Evolutionary conservation across 2,113 vertebrate genomes (phyloP).

Genomic region (Potamarius usumacintae): DNA sequence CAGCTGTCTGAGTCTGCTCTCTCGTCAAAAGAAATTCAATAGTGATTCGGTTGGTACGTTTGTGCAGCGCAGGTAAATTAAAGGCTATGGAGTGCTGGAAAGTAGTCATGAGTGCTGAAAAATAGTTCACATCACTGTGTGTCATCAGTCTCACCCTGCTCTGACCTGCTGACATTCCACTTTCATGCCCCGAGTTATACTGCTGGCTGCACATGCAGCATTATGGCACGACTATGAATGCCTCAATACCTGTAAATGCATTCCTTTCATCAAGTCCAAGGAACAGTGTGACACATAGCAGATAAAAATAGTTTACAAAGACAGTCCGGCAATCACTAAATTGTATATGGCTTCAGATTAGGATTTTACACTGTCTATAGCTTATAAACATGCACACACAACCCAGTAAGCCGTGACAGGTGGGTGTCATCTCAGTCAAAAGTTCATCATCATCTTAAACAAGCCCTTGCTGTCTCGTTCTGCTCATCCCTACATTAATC

Average conservation of each 20-base stretch:
- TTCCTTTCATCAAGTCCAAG: conserved; percentile 28
- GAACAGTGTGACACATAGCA: background rate
- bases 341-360: background rate
- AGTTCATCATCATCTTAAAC: conserved; percentile 59
- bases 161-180: conserved; percentile 40
- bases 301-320: conserved; percentile 48
- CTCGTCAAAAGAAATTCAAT: background rate
- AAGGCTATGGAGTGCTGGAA: conserved; percentile 17
- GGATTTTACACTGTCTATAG: background rate
- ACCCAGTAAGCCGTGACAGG: conserved; percentile 63
- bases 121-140: conserved; percentile 40
- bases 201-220: background rate
- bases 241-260: conserved; percentile 32
- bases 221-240: conserved; percentile 35
- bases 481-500: background rate
- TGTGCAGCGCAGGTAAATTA: background rate
- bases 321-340: conserved; percentile 43
- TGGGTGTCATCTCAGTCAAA: conserved; percentile 63
- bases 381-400: background rate
- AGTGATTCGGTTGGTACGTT: background rate
- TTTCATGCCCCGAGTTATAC: conserved; percentile 36
- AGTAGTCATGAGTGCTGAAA: conserved; percentile 29
- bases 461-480: background rate
- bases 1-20: background rate
- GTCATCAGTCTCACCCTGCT: conserved; percentile 41